These are phyloP conservation scores for Chelidonichthys spinosus DNA, from an alignment of 2,797 vertebrate species.

Conservation along the genomic window DNA sequence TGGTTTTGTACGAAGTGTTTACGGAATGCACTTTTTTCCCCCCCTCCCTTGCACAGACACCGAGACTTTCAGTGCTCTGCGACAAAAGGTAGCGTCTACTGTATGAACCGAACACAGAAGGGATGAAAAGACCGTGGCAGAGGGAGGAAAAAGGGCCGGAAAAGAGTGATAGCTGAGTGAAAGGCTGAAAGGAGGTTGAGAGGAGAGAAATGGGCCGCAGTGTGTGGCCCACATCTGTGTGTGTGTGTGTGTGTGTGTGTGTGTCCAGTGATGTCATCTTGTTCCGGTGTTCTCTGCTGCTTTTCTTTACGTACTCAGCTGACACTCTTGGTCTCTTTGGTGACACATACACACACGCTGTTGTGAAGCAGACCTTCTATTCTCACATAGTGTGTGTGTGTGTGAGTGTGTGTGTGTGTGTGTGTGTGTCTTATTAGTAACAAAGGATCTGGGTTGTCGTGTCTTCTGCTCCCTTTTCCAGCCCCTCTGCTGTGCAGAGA, in stretches of 20 bases:
- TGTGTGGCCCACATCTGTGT: constrained; percentile 38
- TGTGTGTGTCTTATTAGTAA: constrained; percentile 24
- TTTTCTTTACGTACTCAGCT: constrained; percentile 41
- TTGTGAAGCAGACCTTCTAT: constrained; percentile 45
- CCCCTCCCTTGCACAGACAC: neutral
- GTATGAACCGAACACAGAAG: constrained; percentile 22
- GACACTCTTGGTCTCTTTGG: constrained; percentile 23
- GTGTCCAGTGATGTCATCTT: constrained; percentile 45
- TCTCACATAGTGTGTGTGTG: constrained; percentile 16
- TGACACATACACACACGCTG: constrained; percentile 4
- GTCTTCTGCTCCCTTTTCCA: constrained; percentile 30
- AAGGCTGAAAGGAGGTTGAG: constrained; percentile 41
- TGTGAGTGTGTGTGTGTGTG: neutral
- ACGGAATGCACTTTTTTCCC: neutral
- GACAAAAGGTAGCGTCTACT: constrained; percentile 37
- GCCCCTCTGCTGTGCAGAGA: constrained; percentile 40
- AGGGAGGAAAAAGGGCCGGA: constrained; percentile 51
- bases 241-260: constrained; percentile 15
- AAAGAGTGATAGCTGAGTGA: constrained; percentile 37
- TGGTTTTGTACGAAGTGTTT: constrained; percentile 13
- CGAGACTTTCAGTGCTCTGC: constrained; percentile 4
- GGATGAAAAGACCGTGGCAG: constrained; percentile 57
- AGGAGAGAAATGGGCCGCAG: constrained; percentile 49
- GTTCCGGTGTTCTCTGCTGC: constrained; percentile 45
- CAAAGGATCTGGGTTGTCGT: constrained; percentile 45